Conservation (phyloP, 2,888 invertebrate genomes). For the Leptinotarsa tumamoca region DNA sequence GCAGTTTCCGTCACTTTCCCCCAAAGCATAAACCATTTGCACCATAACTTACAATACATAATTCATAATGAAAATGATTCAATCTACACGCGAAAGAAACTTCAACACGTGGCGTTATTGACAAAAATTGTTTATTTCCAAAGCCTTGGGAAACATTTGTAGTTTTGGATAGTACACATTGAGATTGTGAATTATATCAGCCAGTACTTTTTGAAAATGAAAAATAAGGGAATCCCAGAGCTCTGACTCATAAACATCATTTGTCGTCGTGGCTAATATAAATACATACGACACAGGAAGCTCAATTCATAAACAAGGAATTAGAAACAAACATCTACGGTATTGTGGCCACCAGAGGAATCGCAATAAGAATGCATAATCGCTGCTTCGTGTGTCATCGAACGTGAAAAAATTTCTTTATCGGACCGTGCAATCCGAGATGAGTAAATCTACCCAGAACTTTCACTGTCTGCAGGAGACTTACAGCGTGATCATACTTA, state of each 20-base stretch:
- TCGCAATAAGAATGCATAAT: constrained; percentile 17
- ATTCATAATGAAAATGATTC: too few relatives aligned
- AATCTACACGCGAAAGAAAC: too few relatives aligned
- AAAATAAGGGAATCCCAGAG: neutral
- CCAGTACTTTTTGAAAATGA: neutral
- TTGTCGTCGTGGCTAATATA: too few relatives aligned
- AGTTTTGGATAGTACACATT: too few relatives aligned
- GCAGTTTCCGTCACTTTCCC: too few relatives aligned
- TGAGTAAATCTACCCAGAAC: constrained; percentile 30
- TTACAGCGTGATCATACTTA: constrained; percentile 18
- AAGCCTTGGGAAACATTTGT: too few relatives aligned
- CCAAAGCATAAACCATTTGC: too few relatives aligned
- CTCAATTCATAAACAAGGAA: neutral
- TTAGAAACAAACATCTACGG: neutral
- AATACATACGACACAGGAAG: neutral
- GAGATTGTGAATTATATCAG: too few relatives aligned
- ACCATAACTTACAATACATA: too few relatives aligned
- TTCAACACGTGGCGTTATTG: too few relatives aligned
- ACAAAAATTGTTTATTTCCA: too few relatives aligned
- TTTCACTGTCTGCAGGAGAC: constrained; percentile 29
- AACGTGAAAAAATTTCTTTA: constrained; percentile 35
- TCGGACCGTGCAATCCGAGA: constrained; percentile 36
- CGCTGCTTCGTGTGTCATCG: constrained; percentile 23
- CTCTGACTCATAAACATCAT: too few relatives aligned
- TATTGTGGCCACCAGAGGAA: constrained; percentile 10